Conservation (phyloP, 1,140 invertebrate genomes). For the Stegodyphus mimosarum region DNA sequence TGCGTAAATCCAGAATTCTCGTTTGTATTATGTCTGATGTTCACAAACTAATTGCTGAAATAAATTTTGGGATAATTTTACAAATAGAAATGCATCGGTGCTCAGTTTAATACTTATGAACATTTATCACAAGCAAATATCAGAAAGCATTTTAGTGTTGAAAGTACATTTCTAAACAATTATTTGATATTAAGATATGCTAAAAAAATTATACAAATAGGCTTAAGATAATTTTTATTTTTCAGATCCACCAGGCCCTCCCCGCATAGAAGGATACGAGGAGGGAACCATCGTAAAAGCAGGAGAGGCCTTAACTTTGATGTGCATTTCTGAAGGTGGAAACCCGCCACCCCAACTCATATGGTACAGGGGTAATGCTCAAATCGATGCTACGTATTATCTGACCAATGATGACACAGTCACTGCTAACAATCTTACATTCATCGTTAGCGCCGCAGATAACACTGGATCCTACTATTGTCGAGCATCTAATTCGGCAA, state of each 20-base stretch:
- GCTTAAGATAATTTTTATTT: constrained; percentile 54
- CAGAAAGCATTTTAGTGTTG: too few species aligned
- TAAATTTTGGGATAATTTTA: too few species aligned
- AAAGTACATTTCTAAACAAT: too few species aligned
- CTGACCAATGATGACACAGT: constrained; percentile 67
- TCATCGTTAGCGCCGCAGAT: constrained; percentile 88
- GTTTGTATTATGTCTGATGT: too few species aligned
- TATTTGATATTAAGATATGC: too few species aligned
- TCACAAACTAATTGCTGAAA: too few species aligned
- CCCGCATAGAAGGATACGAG: constrained; percentile 88
- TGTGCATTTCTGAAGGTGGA: constrained; percentile 91
- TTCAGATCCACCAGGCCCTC: constrained; percentile 90
- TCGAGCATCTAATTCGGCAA: constrained; percentile 91
- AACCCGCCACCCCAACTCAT: constrained; percentile 76
- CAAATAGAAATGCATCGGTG: too few species aligned
- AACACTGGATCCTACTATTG: constrained; percentile 93
- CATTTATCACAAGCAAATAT: too few species aligned
- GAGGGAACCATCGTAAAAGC: constrained; percentile 82
- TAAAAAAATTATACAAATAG: not conserved
- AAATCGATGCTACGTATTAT: constrained; percentile 75
- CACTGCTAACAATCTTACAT: constrained; percentile 82
- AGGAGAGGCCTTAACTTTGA: constrained; percentile 86
- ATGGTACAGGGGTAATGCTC: constrained; percentile 64
- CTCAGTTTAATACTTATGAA: too few species aligned
- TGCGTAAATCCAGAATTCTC: too few species aligned